Percentiles rank a stretch among this genome's conserved stretches.
Evolutionary conservation across 1,140 invertebrate genomes (phyloP).

Genomic region (Apis laboriosa): DNA sequence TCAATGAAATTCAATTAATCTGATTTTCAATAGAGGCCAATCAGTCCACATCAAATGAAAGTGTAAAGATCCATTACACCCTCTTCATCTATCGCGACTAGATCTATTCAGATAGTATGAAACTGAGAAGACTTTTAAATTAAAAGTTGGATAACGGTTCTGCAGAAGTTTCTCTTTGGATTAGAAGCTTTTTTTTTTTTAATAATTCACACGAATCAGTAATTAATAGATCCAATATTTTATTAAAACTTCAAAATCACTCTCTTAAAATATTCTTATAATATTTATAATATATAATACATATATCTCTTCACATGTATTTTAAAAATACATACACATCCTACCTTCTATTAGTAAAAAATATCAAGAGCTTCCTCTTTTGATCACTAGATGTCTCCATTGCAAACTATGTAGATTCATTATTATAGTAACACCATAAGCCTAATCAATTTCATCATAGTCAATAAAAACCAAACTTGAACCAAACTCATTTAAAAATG

Average conservation of each 20-base stretch:
- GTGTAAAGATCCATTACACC: conserved; percentile 15
- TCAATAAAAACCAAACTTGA: background rate
- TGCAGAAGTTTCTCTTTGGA: background rate
- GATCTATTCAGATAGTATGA: no score
- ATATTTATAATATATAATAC: no score
- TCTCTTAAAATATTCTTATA: no score
- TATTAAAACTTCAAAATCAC: no score
- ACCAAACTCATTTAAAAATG: background rate
- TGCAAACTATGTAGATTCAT: no score
- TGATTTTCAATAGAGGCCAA: background rate
- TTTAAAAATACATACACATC: background rate
- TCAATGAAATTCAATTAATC: background rate
- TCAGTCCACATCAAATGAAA: background rate
- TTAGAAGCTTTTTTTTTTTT: background rate
- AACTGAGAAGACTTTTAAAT: background rate
- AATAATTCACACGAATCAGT: background rate
- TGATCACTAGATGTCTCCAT: background rate
- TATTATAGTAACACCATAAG: background rate
- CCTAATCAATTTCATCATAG: background rate
- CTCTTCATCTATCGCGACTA: background rate
- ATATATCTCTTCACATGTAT: background rate
- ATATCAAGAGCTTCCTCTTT: background rate
- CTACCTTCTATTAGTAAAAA: background rate
- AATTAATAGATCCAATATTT: no score
- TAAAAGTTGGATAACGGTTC: background rate